Evolutionary conservation across 2,113 vertebrate genomes (phyloP).

Genomic region (Hydrochoerus hydrochaeris): DNA sequence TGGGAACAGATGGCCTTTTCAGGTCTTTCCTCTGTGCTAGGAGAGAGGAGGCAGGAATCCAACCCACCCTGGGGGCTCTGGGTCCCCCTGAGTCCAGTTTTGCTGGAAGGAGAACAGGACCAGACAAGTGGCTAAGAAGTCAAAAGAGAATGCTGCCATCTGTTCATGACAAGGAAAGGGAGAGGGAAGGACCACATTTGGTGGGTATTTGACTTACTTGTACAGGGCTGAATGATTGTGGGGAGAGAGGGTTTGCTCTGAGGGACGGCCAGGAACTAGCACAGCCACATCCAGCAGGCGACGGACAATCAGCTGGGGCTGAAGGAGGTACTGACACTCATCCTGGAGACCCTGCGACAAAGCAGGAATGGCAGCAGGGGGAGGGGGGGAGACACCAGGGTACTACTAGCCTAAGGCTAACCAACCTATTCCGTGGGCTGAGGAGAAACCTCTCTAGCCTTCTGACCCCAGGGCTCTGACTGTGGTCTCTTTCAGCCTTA

Average conservation of each 20-base stretch:
- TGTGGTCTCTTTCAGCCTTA: not conserved
- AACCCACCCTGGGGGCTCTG: not conserved
- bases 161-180: not conserved
- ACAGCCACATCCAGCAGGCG: slow-evolving; percentile 94
- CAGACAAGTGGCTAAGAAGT: not conserved
- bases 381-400: not conserved
- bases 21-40: not conserved
- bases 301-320: slow-evolving; percentile 98
- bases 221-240: slow-evolving; percentile 97
- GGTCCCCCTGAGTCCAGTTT: not conserved
- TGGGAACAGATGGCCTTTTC: not conserved
- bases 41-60: not conserved
- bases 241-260: slow-evolving; percentile 92
- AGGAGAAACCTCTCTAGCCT: not conserved
- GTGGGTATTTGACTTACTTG: slow-evolving; percentile 90
- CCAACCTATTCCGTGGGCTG: not conserved
- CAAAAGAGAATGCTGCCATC: not conserved
- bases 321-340: slow-evolving; percentile 99
- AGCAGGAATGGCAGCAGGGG: not conserved
- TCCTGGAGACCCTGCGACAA: slow-evolving; percentile 93
- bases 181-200: not conserved
- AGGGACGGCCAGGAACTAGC: slow-evolving; percentile 94
- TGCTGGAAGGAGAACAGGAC: not conserved
- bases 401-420: not conserved
- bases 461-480: not conserved